Evolutionary conservation across 2,888 invertebrate species (phyloP).

Genomic region (Lucinisca nassula): DNA sequence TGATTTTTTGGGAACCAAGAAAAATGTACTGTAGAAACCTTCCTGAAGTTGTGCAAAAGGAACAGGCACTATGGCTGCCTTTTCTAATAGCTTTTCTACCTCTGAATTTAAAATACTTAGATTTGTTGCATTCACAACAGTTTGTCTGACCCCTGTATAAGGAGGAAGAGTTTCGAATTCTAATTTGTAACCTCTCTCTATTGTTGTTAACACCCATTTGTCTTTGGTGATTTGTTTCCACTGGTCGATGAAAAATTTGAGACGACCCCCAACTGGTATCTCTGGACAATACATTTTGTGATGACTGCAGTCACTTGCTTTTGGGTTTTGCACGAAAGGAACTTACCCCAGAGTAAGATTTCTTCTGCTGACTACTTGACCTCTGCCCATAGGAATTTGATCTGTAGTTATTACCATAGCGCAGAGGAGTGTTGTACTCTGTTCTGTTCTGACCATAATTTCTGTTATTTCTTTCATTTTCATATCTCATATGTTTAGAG

Average conservation of each 20-base stretch:
- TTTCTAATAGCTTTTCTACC: constrained; percentile 44
- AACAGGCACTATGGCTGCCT: constrained; percentile 37
- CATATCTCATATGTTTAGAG: too few relatives aligned
- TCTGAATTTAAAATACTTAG: too few relatives aligned
- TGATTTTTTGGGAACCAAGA: constrained; percentile 46
- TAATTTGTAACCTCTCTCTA: neutral
- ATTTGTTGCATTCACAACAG: neutral
- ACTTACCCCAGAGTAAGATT: too few relatives aligned
- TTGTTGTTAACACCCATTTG: neutral
- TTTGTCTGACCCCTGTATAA: neutral
- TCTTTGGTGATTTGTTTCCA: constrained; percentile 8
- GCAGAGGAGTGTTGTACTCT: too few relatives aligned
- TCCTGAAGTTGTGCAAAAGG: constrained; percentile 7
- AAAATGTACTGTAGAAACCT: constrained; percentile 62
- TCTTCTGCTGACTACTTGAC: too few relatives aligned
- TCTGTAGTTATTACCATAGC: too few relatives aligned
- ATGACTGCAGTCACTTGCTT: too few relatives aligned
- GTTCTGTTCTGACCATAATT: too few relatives aligned
- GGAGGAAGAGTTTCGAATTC: constrained; percentile 1
- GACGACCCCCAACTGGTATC: too few relatives aligned
- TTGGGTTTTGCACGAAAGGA: too few relatives aligned
- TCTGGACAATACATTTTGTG: constrained; percentile 39
- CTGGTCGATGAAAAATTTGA: constrained; percentile 15
- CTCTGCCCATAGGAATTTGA: too few relatives aligned
- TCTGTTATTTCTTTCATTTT: too few relatives aligned